Evolutionary conservation across 2,888 invertebrate species (phyloP), one percentile per base, ranked within the genome.

Genomic region (Ypsolopha sequella): DNA sequence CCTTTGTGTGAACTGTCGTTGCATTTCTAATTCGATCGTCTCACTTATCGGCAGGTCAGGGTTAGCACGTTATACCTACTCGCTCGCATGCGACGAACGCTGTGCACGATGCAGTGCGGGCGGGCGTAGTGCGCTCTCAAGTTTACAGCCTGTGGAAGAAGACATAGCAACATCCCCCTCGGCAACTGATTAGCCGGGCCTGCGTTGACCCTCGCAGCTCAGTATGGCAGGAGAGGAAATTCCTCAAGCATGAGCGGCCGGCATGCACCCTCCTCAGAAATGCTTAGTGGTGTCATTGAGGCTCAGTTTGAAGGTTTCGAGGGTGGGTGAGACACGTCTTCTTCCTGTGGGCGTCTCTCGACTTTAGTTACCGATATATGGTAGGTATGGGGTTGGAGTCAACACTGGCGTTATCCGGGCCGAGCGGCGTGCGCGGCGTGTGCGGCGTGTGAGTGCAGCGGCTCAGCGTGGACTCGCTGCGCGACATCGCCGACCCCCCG

Each of bases 341-440:
- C 34, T 35, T 13, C 41, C 39, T 24, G 41, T 39, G 35, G 41
- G 36, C 36, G 10, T 14, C 41, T 14, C 6, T 7, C 14, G 50
- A 24, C 34, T 13, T 11, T 70, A 72, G 80, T 86, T 92, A 95
- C 95, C 95, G 93, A 91, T 95, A 95, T 84, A 95, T 95, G 64
- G 95, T 94, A 63, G 92, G 92, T 82, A 94, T 92, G 77, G 93
- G 92, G 87, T 92, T 93, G 80, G 93, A 93, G 88, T 94, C 93
- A 78, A 94, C 93, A 89, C 93, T 93, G 78, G 90, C 92, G 89
- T 93, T 94, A 88, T 94, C 93, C 71, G 86, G 80, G 53, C 75
- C 76, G 73, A 76, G 87, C 60, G 80, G 86, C 58, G 81, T 84
- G 73, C 35, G 53, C 55, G 87, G 86, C 11, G 86, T 84, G 73